A percentile compares a stretch with the other conserved stretches of the same genome.
Conservation (phyloP, 2,888 invertebrate species). For the Drosophila tripunctata region DNA sequence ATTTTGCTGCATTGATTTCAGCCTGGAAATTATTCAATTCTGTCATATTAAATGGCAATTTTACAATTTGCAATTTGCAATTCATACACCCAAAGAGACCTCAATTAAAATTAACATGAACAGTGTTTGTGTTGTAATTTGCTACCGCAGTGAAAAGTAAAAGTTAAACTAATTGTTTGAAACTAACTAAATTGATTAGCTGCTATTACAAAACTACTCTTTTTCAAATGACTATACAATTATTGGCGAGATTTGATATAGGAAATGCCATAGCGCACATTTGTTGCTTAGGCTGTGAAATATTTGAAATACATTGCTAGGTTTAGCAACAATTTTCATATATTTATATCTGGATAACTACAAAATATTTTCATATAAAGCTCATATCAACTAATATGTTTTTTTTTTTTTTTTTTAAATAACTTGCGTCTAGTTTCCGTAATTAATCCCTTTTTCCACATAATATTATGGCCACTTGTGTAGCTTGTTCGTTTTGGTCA, state of each 20-base stretch:
- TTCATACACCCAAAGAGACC: background rate
- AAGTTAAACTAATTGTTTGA: slow-evolving; percentile 16
- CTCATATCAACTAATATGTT: too few species aligned
- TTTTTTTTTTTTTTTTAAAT: background rate
- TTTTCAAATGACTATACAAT: background rate
- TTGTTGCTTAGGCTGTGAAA: too few species aligned
- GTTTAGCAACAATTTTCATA: too few species aligned
- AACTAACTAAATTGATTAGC: slow-evolving; percentile 1
- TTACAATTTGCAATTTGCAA: background rate
- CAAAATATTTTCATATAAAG: too few species aligned
- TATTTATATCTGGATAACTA: too few species aligned
- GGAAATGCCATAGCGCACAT: background rate
- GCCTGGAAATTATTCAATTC: background rate
- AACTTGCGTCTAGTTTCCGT: background rate
- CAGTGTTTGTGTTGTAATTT: slow-evolving; percentile 7
- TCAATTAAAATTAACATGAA: background rate
- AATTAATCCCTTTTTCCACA: background rate
- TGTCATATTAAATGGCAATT: background rate
- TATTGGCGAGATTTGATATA: background rate
- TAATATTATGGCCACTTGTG: too few species aligned
- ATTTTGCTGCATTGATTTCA: background rate
- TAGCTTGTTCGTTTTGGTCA: too few species aligned
- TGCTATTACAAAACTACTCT: background rate
- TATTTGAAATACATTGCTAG: too few species aligned
- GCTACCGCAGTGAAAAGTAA: slow-evolving; percentile 13